Conservation (phyloP, 2,888 invertebrate genomes). For the Drosophila algonquin region DNA sequence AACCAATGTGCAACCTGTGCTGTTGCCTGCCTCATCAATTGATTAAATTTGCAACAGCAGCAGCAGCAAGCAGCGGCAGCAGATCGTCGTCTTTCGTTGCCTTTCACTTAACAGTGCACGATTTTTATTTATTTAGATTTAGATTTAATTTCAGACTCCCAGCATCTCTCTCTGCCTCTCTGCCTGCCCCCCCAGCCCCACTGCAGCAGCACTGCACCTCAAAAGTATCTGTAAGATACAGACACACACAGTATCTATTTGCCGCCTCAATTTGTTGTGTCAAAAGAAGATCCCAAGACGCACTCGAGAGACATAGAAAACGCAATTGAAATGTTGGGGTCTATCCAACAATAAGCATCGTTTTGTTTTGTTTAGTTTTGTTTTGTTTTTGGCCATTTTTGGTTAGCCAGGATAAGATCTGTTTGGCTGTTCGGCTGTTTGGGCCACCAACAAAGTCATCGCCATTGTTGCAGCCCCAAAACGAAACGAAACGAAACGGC, state of each 20-base stretch:
- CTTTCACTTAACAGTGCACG: conserved; percentile 79
- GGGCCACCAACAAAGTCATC: conserved; percentile 67
- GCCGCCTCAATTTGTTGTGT: background rate
- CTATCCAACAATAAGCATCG: conserved; percentile 73
- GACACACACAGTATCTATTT: too few relatives aligned
- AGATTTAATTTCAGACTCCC: conserved; percentile 67
- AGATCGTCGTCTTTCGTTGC: conserved; percentile 74
- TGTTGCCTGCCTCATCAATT: conserved; percentile 74
- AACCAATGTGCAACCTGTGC: conserved; percentile 50
- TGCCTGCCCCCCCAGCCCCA: background rate
- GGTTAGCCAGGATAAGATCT: conserved; percentile 66
- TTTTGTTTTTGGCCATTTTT: conserved; percentile 63
- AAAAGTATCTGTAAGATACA: conserved; percentile 25
- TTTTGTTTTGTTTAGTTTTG: conserved; percentile 21
- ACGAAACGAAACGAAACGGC: conserved; percentile 60
- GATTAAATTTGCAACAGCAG: conserved; percentile 75
- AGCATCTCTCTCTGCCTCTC: conserved; percentile 11
- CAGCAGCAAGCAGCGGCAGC: conserved; percentile 48
- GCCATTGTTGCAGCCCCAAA: conserved; percentile 62
- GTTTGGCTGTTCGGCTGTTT: conserved; percentile 19
- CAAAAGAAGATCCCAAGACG: conserved; percentile 7
- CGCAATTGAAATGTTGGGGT: conserved; percentile 73
- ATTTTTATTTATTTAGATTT: conserved; percentile 80
- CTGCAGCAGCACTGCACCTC: background rate
- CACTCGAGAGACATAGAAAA: conserved; percentile 36